Base-by-base conservation (phyloP, 2,113 vertebrate species). In the Orthonyx spaldingii region DNA sequence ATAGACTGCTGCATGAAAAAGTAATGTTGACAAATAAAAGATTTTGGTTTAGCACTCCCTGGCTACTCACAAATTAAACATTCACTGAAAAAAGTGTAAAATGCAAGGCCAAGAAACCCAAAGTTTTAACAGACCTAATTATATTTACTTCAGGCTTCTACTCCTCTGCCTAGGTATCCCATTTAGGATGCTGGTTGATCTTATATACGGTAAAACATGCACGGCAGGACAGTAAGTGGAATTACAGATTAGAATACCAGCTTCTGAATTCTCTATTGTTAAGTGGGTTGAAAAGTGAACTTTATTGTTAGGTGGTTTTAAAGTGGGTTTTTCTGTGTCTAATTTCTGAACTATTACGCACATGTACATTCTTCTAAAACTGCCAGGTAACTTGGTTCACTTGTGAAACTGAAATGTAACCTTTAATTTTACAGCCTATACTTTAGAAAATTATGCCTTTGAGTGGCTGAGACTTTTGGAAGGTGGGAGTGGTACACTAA, bases 381-480 rank as follows among this genome's bases (percentile, higher is more conserved):
- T 95, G 87, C 79, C 92, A 94, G 85, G 84, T 94, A 87, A 95
- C 66, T 79, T 52, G 52, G 63, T 96, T 94, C 71, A 60, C 39
- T 83, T 46, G 22, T 72, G 77, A 90, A 87, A 77, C 68, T 83
- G 92, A 95, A 95, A 94, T 24, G 28, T 28, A 97, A 90, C 96
- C 96, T 97, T 94, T 84, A 68, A 95, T 97, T 95, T 83, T 85
- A 84, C 94, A 95, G 87, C 24, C 93, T 94, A 32, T 92, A 77
- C 61, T 97, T 97, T 39, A 81, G 89, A 92, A 97, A 97, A 97
- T 96, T 92, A 95, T 68, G 90, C 16, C 10, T 96, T 96, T 95
- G 87, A 83, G 22, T 4, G 16, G 69, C 89, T 80, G 84, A 95
- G 92, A 70, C 47, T 95, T 96, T 63, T 52, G 80, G 93, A 95